These are phyloP conservation scores for Sarotherodon lohbergeri DNA, from an alignment of 2,113 vertebrate species.

Conservation along the genomic window DNA sequence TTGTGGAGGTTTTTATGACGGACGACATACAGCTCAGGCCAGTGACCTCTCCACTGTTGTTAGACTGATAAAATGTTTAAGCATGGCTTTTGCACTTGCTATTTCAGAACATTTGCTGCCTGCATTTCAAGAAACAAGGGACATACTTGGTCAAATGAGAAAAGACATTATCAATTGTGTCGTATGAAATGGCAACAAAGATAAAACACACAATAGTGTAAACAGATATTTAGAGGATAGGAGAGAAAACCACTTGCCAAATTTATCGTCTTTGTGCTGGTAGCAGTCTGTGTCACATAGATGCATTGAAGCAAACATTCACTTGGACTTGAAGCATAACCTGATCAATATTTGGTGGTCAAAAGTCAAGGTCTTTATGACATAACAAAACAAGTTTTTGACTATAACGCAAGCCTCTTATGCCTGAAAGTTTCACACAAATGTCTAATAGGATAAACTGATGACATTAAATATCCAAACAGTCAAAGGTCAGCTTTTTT, in stretches of 20 bases:
- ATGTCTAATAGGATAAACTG: background rate
- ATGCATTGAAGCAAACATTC: background rate
- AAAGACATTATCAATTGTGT: constrained; percentile 59
- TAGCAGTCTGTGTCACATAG: background rate
- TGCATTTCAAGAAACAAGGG: constrained; percentile 56
- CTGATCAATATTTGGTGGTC: background rate
- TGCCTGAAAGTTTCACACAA: background rate
- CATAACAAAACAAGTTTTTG: background rate
- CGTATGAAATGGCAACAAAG: background rate
- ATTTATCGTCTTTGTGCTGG: background rate
- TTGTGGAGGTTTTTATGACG: background rate
- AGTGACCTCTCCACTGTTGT: constrained; percentile 39
- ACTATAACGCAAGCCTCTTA: background rate
- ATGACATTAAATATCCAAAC: background rate
- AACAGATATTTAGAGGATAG: background rate
- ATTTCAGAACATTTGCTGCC: constrained; percentile 41
- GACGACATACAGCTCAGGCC: constrained; percentile 36
- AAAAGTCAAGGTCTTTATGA: background rate
- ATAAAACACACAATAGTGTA: background rate
- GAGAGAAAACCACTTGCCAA: background rate
- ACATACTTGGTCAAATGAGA: background rate
- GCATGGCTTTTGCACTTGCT: constrained; percentile 4
- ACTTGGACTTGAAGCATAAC: background rate
- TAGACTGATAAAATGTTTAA: constrained; percentile 53
- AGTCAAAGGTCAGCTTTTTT: background rate